Evolutionary conservation across 2,888 invertebrate species (phyloP).

Genomic region (Rhagium mordax): DNA sequence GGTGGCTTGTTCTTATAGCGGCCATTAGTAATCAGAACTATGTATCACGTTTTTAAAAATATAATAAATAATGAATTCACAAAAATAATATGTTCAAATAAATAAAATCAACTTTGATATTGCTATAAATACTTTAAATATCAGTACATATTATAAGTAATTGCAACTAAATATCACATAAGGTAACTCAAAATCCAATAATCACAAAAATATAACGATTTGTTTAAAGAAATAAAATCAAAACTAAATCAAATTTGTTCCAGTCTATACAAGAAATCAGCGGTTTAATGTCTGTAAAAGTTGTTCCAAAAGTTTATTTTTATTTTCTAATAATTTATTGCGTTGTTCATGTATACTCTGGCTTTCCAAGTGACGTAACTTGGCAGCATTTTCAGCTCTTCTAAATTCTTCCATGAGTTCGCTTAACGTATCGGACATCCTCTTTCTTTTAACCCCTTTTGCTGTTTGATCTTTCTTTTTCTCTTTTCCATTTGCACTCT

Average conservation of each 20-base stretch:
- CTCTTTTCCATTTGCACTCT: not conserved
- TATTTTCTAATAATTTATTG: not conserved
- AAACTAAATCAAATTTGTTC: not conserved
- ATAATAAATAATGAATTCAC: no score
- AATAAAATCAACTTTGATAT: no score
- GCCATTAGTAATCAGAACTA: no score
- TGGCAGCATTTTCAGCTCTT: not conserved
- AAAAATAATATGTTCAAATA: no score
- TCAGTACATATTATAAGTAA: no score
- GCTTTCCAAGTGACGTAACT: not conserved
- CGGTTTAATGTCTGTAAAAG: not conserved
- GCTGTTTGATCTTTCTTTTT: not conserved
- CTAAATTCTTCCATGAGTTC: not conserved
- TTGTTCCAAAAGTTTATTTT: conserved; percentile 3
- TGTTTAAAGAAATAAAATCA: no score
- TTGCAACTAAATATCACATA: no score
- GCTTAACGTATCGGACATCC: not conserved
- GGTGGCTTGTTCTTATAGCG: no score
- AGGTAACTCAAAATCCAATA: no score
- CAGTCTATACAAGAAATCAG: not conserved
- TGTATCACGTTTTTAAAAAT: no score
- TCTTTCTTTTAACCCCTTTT: not conserved
- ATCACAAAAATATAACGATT: no score
- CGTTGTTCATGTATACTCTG: not conserved
- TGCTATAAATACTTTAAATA: no score